Base-by-base conservation (phyloP, 2,113 vertebrate species). In the Tenebrosternarchus preto region DNA sequence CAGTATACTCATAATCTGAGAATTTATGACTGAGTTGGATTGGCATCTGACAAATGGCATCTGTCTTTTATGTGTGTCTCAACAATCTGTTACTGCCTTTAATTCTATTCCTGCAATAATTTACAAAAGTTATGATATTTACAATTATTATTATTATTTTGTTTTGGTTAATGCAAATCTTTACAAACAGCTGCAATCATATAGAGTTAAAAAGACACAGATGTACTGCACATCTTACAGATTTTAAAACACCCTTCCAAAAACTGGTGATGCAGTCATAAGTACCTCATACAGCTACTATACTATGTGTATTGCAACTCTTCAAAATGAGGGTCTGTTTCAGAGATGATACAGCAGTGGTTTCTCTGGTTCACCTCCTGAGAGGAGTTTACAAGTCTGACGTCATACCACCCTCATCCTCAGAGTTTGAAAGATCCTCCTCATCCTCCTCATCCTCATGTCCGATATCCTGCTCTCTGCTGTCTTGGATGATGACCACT, bases 401-500 rank as follows among this genome's bases (percentile, higher is more conserved):
- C 5, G 55, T 76, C 11, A 71, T 1, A 19, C n/a, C 6, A 3
- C 70, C 77, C 1, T 79, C 61, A 55, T 64, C 25, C 9, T 77
- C 78, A 0, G 73, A 80, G 72, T 57, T 50, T 73, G 70, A 73
- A 7, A 1, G 25, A 31, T 79, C 66, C 25, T 56, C 55, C 0
- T 59, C 81, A 6, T 39, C n/a, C 0, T 87, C 83, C 8, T 73
- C 79, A 0, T 90, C 90, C 2, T 91, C 86, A 0, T 85, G 83
- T 3, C 89, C 89, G 0, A 53, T 85, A 3, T 93, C 88, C 0
- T 78, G 70, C n/a, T 88, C 88, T 64, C 76, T 74, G 33, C 66
- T 90, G 39, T 91, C 86, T 0, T 90, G 90, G 77, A 93, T 93
- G 57, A 94, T 91, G 53, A 93, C 86, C 71, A 92, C 91, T 27